phyloP scores from a whole-genome alignment of 2,888 invertebrate genomes.

The Trachelus tabidus region DNA sequence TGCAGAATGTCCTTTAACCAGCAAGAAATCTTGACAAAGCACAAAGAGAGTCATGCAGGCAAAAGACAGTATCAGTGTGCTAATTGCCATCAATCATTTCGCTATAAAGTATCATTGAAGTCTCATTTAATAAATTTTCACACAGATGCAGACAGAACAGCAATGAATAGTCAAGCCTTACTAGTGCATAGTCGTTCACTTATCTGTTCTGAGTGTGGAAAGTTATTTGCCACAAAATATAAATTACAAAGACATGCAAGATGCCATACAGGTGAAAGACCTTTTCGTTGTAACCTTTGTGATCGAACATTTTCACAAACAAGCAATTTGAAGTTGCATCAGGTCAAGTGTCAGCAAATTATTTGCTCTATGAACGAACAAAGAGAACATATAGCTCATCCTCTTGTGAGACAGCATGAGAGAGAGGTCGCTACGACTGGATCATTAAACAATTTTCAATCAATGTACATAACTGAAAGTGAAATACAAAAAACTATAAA shows the following conservation, averaged over 20 bases:
- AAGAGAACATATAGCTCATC: constrained; percentile 10
- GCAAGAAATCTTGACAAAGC: constrained; percentile 56
- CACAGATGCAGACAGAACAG: constrained; percentile 28
- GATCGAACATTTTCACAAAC: constrained; percentile 59
- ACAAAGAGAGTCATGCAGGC: constrained; percentile 55
- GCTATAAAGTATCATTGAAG: constrained; percentile 57
- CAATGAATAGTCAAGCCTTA: not conserved
- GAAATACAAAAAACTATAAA: constrained; percentile 60
- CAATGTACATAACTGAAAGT: constrained; percentile 55
- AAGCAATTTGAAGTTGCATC: constrained; percentile 58
- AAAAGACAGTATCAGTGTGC: constrained; percentile 57
- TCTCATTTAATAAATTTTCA: constrained; percentile 61
- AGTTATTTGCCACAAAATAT: constrained; percentile 59
- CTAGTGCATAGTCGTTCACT: constrained; percentile 11
- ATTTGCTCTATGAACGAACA: constrained; percentile 26
- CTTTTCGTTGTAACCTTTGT: constrained; percentile 56
- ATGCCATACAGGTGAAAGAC: constrained; percentile 58
- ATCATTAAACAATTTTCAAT: constrained; percentile 45
- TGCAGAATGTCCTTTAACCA: constrained; percentile 61
- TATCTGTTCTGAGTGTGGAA: constrained; percentile 55
- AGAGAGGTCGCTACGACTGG: constrained; percentile 15
- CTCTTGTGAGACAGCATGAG: constrained; percentile 18
- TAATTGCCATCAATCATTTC: constrained; percentile 58
- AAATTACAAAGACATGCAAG: constrained; percentile 54
- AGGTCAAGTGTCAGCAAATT: constrained; percentile 49